Conservation (phyloP, 2,113 vertebrate species). For the Monopterus albus region DNA sequence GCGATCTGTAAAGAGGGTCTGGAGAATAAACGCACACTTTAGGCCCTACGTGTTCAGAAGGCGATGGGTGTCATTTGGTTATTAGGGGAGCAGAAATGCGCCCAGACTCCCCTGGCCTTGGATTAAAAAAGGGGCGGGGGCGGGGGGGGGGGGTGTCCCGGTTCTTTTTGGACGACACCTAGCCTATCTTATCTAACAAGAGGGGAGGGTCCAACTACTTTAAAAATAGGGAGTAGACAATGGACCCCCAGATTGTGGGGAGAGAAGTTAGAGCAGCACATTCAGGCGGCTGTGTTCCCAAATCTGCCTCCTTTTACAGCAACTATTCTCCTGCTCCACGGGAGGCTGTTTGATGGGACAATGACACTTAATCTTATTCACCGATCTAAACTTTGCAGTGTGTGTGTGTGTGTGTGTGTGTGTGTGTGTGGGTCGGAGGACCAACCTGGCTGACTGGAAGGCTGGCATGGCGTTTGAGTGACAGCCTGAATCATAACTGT, state of each 20-base stretch:
- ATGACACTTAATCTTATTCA: conserved; percentile 90
- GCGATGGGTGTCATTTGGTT: conserved; percentile 51
- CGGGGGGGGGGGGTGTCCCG: conserved; percentile 30
- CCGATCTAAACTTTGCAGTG: conserved; percentile 80
- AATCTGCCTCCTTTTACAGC: conserved; percentile 79
- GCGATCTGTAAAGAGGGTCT: conserved; percentile 78
- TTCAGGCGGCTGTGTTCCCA: conserved; percentile 82
- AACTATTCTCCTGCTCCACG: conserved; percentile 84
- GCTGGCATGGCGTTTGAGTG: conserved; percentile 28
- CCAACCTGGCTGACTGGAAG: conserved; percentile 31
- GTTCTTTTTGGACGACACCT: conserved; percentile 74
- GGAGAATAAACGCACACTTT: conserved; percentile 80
- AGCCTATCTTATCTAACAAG: conserved; percentile 85
- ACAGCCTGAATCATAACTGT: conserved; percentile 30
- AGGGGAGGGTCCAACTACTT: conserved; percentile 85
- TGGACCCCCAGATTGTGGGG: conserved; percentile 80
- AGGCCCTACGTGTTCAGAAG: conserved; percentile 72
- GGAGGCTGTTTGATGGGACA: conserved; percentile 92
- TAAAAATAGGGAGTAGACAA: conserved; percentile 85
- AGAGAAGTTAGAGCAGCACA: conserved; percentile 88
- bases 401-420: conserved; percentile 74
- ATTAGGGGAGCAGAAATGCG: conserved; percentile 29
- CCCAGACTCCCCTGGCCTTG: conserved; percentile 61
- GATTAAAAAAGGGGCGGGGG: conserved; percentile 59
- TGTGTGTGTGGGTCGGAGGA: conserved; percentile 11